Evolutionary conservation across 1,140 invertebrate genomes (phyloP), one percentile per base, ranked within the genome.

Genomic region (Drosophila willistoni): DNA sequence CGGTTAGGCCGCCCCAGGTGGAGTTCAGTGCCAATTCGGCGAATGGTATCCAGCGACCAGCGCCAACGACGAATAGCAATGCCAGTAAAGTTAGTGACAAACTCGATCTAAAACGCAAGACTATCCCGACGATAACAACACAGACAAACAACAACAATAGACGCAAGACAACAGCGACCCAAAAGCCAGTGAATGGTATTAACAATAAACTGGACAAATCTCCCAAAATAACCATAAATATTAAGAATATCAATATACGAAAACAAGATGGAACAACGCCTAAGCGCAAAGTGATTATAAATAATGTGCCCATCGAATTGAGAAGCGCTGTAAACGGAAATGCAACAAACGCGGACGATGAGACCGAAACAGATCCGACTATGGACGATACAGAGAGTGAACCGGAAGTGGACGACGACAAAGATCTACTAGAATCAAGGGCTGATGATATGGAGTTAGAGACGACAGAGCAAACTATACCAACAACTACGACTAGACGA

Each of bases 151-250:
- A 71, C 70, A 63, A 81, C 12, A 80, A 77, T 57, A 77, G 68
- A 34, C 61, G 71, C 25, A 87, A 79, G 55, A 68, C 66, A 6
- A 65, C 70, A 0, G 70, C 74, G 0, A 79, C 73, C 10, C 76
- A 74, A 0, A 86, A 90, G 13, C 57, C 79, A 1, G 63, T 70
- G 1, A 72, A 42, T 25, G 81, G 81, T 0, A 57, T 91, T 3
- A 91, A 72, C 65, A 91, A 91, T 42, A 92, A 92, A 68, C 68
- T 92, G 14, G 91, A 92, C 64, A 91, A 86, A 39, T 76, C 77
- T 1, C 72, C 77, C 0, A 91, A 90, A 61, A 73, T 81, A 13
- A 77, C 72, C 0, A 61, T 78, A 1, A 91, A 77, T 22, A 61
- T 91, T 7, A 79, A 85, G 22, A 81, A 61, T n/a, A 72, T 79